These are phyloP conservation scores for Agrilus mali DNA, from an alignment of 2,888 invertebrate species.

Conservation along the genomic window DNA sequence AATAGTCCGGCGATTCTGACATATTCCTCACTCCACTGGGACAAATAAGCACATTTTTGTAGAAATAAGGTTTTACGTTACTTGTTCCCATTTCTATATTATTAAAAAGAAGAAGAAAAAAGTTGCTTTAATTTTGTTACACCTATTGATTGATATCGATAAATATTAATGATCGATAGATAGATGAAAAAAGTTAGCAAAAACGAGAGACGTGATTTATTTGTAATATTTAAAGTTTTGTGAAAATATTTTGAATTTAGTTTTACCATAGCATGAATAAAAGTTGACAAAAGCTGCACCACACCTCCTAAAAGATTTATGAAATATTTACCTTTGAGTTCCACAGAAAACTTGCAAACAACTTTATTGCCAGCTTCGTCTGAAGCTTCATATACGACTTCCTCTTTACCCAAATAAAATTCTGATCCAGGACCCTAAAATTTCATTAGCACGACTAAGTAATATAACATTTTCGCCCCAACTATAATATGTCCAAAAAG, in stretches of 20 bases:
- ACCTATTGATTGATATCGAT: too few relatives aligned
- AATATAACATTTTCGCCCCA: too few relatives aligned
- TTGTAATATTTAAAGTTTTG: slow-evolving; percentile 18
- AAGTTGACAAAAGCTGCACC: too few relatives aligned
- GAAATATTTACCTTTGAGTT: slow-evolving; percentile 42
- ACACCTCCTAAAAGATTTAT: too few relatives aligned
- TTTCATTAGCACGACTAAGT: neutral
- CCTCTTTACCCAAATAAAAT: slow-evolving; percentile 46
- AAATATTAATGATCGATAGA: too few relatives aligned
- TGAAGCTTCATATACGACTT: slow-evolving; percentile 49
- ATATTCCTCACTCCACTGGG: slow-evolving; percentile 28
- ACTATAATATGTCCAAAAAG: too few relatives aligned
- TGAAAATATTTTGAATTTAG: too few relatives aligned
- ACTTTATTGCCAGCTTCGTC: slow-evolving; percentile 49
- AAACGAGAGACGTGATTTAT: neutral
- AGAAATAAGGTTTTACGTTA: slow-evolving; percentile 12
- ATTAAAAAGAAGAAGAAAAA: slow-evolving; percentile 8
- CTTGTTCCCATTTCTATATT: slow-evolving; percentile 12
- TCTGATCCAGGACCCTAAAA: slow-evolving; percentile 46
- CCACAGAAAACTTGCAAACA: slow-evolving; percentile 50
- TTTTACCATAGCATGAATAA: too few relatives aligned
- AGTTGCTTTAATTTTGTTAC: too few relatives aligned
- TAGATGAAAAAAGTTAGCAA: neutral
- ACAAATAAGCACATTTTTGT: slow-evolving; percentile 27
- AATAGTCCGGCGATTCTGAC: slow-evolving; percentile 20